Evolutionary conservation across 1,140 invertebrate genomes (phyloP).

Genomic region (Bathynomus jamesi): DNA sequence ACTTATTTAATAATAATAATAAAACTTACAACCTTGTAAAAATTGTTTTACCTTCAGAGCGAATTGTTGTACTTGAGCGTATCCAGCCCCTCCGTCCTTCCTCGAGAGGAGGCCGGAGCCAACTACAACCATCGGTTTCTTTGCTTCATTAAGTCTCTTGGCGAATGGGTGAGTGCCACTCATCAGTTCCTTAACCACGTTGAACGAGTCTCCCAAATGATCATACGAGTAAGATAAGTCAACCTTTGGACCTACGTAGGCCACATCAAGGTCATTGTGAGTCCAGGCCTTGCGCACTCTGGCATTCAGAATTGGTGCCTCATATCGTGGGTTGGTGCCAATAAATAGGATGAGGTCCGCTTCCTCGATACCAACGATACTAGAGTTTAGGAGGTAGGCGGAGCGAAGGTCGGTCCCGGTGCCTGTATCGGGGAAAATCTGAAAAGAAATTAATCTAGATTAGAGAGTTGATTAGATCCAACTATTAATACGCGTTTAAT

Average conservation of each 20-base stretch:
- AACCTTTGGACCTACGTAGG: conserved; percentile 77
- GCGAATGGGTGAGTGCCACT: conserved; percentile 66
- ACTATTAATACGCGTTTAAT: too few species aligned
- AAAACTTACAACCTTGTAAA: conserved; percentile 1
- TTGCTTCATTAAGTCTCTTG: conserved; percentile 64
- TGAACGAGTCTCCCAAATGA: conserved; percentile 71
- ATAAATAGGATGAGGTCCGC: conserved; percentile 87
- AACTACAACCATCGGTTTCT: conserved; percentile 84
- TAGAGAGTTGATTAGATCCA: too few species aligned
- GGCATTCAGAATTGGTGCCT: conserved; percentile 95
- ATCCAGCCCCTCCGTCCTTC: conserved; percentile 65
- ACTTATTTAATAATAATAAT: conserved; percentile 1
- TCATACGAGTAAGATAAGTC: conserved; percentile 91
- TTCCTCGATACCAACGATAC: conserved; percentile 80
- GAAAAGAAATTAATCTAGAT: neutral
- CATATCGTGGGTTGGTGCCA: conserved; percentile 93
- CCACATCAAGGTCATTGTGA: conserved; percentile 71
- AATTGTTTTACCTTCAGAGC: conserved; percentile 42
- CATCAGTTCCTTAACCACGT: conserved; percentile 63
- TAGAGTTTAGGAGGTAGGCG: conserved; percentile 84
- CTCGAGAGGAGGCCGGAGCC: conserved; percentile 75
- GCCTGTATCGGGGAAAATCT: conserved; percentile 61
- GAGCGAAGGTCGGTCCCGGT: conserved; percentile 81
- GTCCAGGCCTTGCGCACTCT: conserved; percentile 87
- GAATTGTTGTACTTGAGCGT: conserved; percentile 65